These are phyloP conservation scores for Clusia tigrina DNA, from an alignment of 2,888 invertebrate genomes.

Conservation along the genomic window DNA sequence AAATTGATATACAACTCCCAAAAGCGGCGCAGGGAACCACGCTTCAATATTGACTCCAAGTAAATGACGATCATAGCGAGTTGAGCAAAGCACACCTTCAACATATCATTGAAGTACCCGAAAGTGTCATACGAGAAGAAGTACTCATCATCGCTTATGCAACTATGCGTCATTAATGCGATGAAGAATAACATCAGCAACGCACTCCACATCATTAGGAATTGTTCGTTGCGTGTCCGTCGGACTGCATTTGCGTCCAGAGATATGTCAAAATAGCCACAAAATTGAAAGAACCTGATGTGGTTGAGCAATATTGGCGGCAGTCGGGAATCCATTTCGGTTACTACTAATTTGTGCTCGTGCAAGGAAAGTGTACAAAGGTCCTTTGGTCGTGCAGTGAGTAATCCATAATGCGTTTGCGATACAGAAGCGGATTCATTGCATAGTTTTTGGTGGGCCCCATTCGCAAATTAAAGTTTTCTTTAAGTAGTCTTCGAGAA, in stretches of 20 bases:
- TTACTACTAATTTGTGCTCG: background rate
- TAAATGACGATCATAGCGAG: conserved; percentile 46
- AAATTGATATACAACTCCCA: conserved; percentile 42
- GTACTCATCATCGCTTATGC: conserved; percentile 38
- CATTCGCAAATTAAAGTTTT: no score
- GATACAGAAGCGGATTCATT: background rate
- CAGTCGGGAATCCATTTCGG: conserved; percentile 6
- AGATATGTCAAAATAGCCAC: conserved; percentile 47
- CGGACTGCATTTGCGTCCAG: conserved; percentile 30
- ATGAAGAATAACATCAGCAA: conserved; percentile 37
- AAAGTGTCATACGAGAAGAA: conserved; percentile 44
- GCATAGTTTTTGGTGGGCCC: no score
- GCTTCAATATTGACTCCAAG: conserved; percentile 39
- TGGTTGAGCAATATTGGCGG: conserved; percentile 39
- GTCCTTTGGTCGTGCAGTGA: background rate
- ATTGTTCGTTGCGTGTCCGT: conserved; percentile 6
- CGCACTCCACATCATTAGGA: conserved; percentile 39
- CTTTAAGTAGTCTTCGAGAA: no score
- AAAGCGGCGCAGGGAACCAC: conserved; percentile 35
- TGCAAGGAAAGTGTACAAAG: background rate
- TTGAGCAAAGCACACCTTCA: conserved; percentile 43
- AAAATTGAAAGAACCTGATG: conserved; percentile 46
- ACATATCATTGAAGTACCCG: conserved; percentile 45
- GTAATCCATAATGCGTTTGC: no score
- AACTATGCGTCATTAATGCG: background rate